Conservation (phyloP, 2,113 vertebrate genomes). For the pig (Sus scrofa) region DNA sequence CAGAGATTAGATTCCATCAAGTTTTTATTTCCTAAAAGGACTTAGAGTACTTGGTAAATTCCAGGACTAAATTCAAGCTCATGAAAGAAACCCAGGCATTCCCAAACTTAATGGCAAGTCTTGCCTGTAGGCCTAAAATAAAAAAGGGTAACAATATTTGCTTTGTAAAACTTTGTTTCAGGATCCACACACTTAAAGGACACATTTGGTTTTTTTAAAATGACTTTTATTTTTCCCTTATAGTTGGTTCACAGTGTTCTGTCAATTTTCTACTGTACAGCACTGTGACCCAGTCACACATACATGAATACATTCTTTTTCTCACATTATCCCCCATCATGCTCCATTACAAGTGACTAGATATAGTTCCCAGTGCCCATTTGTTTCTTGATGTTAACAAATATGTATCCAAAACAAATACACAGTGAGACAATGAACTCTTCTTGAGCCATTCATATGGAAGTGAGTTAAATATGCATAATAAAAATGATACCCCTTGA, state of each 20-base stretch:
- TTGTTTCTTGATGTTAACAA: conserved; percentile 19
- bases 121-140: neutral
- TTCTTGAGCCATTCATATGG: neutral
- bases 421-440: neutral
- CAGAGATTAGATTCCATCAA: neutral
- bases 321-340: too few relatives aligned
- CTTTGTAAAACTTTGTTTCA: conserved; percentile 50
- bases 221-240: too few relatives aligned
- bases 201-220: too few relatives aligned
- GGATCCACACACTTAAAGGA: neutral
- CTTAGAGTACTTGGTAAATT: conserved; percentile 20
- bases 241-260: too few relatives aligned
- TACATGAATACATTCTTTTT: too few relatives aligned
- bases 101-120: neutral
- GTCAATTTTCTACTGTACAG: too few relatives aligned
- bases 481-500: neutral
- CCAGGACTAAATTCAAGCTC: conserved; percentile 9
- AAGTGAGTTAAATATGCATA: neutral
- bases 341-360: too few relatives aligned
- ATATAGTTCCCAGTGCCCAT: neutral
- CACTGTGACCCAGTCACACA: too few relatives aligned
- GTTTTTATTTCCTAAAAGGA: conserved; percentile 48
- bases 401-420: neutral
- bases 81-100: neutral
- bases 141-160: neutral